phyloP scores from a whole-genome alignment of 2,113 vertebrate species.

The Eulemur rufifrons region DNA sequence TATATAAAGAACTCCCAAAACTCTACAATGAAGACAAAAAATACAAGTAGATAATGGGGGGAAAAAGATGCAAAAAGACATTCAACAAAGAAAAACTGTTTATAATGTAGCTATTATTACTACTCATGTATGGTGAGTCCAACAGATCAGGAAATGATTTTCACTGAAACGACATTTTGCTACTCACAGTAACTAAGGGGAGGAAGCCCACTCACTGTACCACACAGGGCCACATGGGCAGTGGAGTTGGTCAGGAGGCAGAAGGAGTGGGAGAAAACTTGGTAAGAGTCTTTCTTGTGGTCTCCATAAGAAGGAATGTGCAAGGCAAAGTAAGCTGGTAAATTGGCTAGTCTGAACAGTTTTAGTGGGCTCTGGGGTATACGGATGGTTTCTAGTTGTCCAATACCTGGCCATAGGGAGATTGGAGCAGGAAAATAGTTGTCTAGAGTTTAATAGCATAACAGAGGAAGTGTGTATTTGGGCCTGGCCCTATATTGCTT shows the following conservation, averaged over 20 bases:
- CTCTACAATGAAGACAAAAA: neutral
- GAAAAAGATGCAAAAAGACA: neutral
- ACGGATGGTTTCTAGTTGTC: neutral
- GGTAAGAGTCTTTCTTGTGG: neutral
- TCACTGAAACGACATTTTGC: neutral
- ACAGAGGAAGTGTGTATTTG: no score
- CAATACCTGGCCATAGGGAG: neutral
- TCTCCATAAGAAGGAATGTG: neutral
- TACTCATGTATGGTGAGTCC: neutral
- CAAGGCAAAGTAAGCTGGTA: no score
- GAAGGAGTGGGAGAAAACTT: neutral
- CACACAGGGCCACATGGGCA: neutral
- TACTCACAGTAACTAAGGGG: no score
- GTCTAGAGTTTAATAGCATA: neutral
- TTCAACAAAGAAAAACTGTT: neutral
- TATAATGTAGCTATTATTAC: neutral
- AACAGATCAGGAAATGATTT: neutral
- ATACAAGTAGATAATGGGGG: neutral
- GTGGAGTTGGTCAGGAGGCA: neutral
- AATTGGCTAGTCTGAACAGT: neutral
- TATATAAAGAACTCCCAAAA: neutral
- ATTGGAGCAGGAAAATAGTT: neutral
- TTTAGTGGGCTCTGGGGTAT: no score
- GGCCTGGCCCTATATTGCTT: neutral
- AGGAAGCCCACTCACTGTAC: no score